Base-by-base conservation (phyloP, 2,888 invertebrate species). In the Macaria notata region DNA sequence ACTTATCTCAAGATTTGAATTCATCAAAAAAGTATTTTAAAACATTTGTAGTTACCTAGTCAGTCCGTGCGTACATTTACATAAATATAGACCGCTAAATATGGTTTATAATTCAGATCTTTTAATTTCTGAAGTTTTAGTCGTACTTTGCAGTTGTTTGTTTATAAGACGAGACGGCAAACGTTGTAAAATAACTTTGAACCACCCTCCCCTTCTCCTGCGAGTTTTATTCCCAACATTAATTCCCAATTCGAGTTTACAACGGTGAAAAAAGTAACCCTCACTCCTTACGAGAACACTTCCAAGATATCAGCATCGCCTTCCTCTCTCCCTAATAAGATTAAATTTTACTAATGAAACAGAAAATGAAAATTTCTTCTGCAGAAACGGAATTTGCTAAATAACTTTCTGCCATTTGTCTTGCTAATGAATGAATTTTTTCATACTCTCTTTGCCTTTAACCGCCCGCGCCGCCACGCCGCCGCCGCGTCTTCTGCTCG, bases 311-410 rank as follows among this genome's bases (percentile, higher is more conserved):
- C 33, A 78, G 73, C 81, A 78, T 69, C 72, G 72, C 73, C 73
- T 76, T 76, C 76, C 72, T 76, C 71, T 66, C 63, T 33, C 72
- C 73, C 75, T 86, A 83, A 86, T 84, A 81, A 83, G 82, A 87
- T 88, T 82, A 83, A 84, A 86, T 84, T 85, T 83, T 82, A 84
- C 83, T 84, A 86, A 88, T 87, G 87, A 85, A 88, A 88, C 81
- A 83, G 83, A 88, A 88, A 86, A 87, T 85, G 77, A 79, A 83
- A 83, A 84, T 84, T 82, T 83, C 77, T 76, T 76, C 70, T 76
- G 71, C 71, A 69, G 74, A 76, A 83, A 80, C 69, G 72, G 71
- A 81, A 84, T 84, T 82, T 73, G 69, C 78, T 77, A 79, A 82
- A 86, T 84, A 81, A 81, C 79, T 83, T 83, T 82, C 70, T 70